Evolutionary conservation across 37 sponge, comb jelly and placozoan species (phyloP), one percentile per base, ranked within the genome.

Genomic region (Cliona cf. orientalis): DNA sequence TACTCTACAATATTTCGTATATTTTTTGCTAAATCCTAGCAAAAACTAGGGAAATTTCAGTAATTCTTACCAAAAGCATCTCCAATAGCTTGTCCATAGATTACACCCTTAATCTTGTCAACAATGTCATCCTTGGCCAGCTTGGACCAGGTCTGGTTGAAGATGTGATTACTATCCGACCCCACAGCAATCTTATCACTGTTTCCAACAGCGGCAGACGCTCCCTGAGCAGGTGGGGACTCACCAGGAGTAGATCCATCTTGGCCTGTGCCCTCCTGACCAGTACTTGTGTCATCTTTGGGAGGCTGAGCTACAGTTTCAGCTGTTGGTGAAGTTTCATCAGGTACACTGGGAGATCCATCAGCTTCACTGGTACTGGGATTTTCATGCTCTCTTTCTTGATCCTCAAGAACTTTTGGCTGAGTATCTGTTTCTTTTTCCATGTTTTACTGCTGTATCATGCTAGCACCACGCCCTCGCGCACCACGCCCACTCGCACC

Each of bases 11-110:
- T n/a, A n/a, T n/a, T n/a, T n/a, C n/a, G n/a, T n/a, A n/a, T n/a
- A n/a, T 19, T 17, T 49, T 49, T 49, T 11, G 26, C 21, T 12
- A 25, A n/a, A 23, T 7, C 26, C 17, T 63, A 28, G 65, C 31
- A 25, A 63, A 68, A 68, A 9, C 41, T 41, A 37, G 41, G 5
- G 41, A 68, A 32, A 37, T 7, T 21, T 67, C 17, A 9, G 40
- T 23, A 2, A 55, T 35, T 3, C 76, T 62, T 84, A 91, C 95
- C 95, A 40, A 91, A 37, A 17, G 97, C 97, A 75, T 96, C 97
- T 72, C 97, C 97, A 42, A 96, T 86, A 19, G 97, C 97, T 32
- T 96, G 91, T 19, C 97, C 97, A 63, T 93, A 96, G 25, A 96
- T 84, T 11, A 84, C 44, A 70, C 97, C 97, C 61, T 90, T 93